phyloP scores from a whole-genome alignment of 2,888 invertebrate species.

The Eupithecia centaureata region DNA sequence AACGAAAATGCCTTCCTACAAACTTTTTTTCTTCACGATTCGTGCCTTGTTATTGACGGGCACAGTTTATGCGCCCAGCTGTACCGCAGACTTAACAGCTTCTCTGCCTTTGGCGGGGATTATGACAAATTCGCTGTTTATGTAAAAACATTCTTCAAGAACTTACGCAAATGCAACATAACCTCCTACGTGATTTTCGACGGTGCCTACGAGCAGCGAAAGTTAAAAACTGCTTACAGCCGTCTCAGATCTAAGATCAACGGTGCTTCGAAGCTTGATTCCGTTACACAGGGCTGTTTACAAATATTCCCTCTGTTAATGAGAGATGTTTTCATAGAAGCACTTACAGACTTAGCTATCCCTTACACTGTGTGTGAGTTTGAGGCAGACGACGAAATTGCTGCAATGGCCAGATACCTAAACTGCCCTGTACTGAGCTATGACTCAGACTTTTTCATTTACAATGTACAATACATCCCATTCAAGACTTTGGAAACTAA shows the following conservation, averaged over 20 bases:
- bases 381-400: slow-evolving; percentile 96
- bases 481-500: slow-evolving; percentile 86
- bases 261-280: slow-evolving; percentile 82
- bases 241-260: slow-evolving; percentile 85
- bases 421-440: slow-evolving; percentile 95
- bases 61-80: slow-evolving; percentile 89
- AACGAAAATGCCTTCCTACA: slow-evolving; percentile 87
- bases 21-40: slow-evolving; percentile 86
- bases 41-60: slow-evolving; percentile 91
- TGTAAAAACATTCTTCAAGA: slow-evolving; percentile 87
- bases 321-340: slow-evolving; percentile 89
- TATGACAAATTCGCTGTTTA: slow-evolving; percentile 89
- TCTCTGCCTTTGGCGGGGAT: slow-evolving; percentile 93
- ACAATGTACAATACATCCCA: slow-evolving; percentile 92
- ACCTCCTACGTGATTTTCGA: slow-evolving; percentile 90
- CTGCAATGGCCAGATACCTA: slow-evolving; percentile 89
- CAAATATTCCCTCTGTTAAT: slow-evolving; percentile 90
- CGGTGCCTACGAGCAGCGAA: slow-evolving; percentile 89
- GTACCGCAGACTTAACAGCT: slow-evolving; percentile 85
- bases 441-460: slow-evolving; percentile 97
- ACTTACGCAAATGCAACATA: slow-evolving; percentile 88
- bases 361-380: slow-evolving; percentile 89
- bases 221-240: slow-evolving; percentile 86
- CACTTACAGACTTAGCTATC: slow-evolving; percentile 86
- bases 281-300: slow-evolving; percentile 78